Evolutionary conservation across 1,140 invertebrate species (phyloP).

Genomic region (Ceratoteleas bidentatus): DNA sequence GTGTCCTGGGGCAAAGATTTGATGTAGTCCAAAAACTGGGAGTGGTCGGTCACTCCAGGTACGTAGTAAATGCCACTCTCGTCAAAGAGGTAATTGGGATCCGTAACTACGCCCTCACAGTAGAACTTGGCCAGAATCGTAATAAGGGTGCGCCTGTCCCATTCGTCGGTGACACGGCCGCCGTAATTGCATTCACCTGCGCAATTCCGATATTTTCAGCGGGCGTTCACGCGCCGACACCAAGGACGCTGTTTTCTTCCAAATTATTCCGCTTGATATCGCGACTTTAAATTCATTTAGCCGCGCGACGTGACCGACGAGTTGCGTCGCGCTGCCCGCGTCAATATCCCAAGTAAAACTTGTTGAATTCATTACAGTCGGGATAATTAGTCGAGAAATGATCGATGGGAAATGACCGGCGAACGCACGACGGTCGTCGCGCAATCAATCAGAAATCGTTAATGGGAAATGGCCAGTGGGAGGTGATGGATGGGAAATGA

Average conservation of each 20-base stretch:
- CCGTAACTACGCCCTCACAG: slow-evolving; percentile 80
- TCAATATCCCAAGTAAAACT: background rate
- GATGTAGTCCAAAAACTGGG: slow-evolving; percentile 90
- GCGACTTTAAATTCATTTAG: slow-evolving; percentile 6
- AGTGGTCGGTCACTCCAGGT: slow-evolving; percentile 87
- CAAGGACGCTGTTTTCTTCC: slow-evolving; percentile 34
- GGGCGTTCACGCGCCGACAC: slow-evolving; percentile 11
- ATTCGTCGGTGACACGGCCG: slow-evolving; percentile 96
- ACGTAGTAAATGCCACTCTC: slow-evolving; percentile 87
- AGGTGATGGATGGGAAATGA: too few relatives aligned
- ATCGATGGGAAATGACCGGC: too few relatives aligned
- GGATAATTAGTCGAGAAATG: too few relatives aligned
- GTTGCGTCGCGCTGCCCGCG: too few relatives aligned
- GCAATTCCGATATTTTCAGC: slow-evolving; percentile 54
- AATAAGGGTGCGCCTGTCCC: slow-evolving; percentile 93
- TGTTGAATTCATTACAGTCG: too few relatives aligned
- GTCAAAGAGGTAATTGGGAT: slow-evolving; percentile 84
- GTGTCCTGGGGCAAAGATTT: slow-evolving; percentile 90
- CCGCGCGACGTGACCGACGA: too few relatives aligned
- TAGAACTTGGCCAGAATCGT: slow-evolving; percentile 93
- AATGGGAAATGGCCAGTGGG: too few relatives aligned
- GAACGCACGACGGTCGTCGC: too few relatives aligned
- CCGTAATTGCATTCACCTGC: slow-evolving; percentile 97
- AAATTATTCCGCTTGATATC: slow-evolving; percentile 30
- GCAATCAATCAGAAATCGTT: too few relatives aligned